Conservation (phyloP, 2,797 vertebrate genomes). For the Channa striata region DNA sequence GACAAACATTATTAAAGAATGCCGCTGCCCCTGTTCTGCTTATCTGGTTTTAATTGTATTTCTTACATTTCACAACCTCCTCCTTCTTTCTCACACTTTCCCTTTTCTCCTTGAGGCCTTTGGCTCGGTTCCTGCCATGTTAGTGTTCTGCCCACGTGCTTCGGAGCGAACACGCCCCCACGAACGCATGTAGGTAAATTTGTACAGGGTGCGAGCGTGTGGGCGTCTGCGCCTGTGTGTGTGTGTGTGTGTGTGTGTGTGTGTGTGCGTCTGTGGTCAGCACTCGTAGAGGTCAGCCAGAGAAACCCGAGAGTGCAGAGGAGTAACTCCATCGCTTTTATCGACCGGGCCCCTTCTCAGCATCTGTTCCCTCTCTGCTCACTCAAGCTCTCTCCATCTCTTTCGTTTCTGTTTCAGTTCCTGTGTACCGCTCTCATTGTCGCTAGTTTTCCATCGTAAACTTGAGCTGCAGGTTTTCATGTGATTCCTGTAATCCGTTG, state of each 20-base stretch:
- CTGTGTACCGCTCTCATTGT: neutral
- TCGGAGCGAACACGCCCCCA: conserved; percentile 36
- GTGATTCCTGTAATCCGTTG: neutral
- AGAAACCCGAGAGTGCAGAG: conserved; percentile 79
- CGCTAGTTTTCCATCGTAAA: neutral
- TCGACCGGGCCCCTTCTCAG: conserved; percentile 78
- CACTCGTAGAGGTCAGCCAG: conserved; percentile 81
- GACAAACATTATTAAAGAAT: conserved; percentile 3
- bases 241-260: conserved; percentile 43
- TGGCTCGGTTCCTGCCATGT: conserved; percentile 30
- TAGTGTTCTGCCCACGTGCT: conserved; percentile 34
- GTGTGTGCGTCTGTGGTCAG: conserved; percentile 82
- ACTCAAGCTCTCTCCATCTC: conserved; percentile 40
- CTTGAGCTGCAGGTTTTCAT: neutral
- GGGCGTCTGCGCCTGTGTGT: conserved; percentile 1
- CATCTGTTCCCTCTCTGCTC: conserved; percentile 74
- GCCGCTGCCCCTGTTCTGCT: neutral
- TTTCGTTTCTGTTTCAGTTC: conserved; percentile 25
- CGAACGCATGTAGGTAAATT: conserved; percentile 26
- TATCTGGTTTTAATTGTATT: conserved; percentile 5
- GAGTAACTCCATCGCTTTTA: conserved; percentile 85
- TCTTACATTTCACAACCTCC: neutral
- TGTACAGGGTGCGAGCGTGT: conserved; percentile 20
- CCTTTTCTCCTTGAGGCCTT: conserved; percentile 34
- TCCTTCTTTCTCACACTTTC: conserved; percentile 9